Evolutionary conservation across 2,113 vertebrate species (phyloP).

Genomic region (Leucopternis melanops): DNA sequence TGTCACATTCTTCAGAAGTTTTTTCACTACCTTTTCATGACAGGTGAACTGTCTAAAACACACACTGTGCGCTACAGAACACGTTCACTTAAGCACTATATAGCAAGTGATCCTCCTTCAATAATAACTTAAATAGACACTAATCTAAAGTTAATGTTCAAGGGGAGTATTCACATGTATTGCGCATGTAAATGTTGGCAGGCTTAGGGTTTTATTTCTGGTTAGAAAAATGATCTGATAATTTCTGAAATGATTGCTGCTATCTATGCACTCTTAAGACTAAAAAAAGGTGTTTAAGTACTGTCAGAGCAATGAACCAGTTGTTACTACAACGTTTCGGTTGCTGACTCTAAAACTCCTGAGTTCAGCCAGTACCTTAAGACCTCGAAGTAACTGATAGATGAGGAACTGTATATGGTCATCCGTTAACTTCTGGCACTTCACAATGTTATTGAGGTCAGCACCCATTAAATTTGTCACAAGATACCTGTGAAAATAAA

Average conservation of each 20-base stretch:
- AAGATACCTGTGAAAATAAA: conserved; percentile 80
- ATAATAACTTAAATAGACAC: not conserved
- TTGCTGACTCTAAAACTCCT: not conserved
- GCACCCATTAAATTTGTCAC: conserved; percentile 98
- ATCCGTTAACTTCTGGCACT: conserved; percentile 93
- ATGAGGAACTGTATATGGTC: conserved; percentile 98
- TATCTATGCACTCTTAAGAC: not conserved
- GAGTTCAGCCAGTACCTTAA: conserved; percentile 79
- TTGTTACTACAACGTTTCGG: not conserved
- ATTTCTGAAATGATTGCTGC: not conserved
- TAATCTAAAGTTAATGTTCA: not conserved
- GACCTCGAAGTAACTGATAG: conserved; percentile 93
- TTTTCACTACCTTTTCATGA: not conserved
- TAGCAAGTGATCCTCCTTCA: not conserved
- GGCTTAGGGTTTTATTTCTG: not conserved
- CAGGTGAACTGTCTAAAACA: not conserved
- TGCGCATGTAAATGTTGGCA: not conserved
- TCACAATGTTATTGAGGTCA: conserved; percentile 96
- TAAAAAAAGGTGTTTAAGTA: not conserved
- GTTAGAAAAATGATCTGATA: not conserved
- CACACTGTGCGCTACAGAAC: not conserved
- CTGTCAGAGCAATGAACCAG: not conserved
- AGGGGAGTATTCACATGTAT: not conserved
- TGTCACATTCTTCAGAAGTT: not conserved
- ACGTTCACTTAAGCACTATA: not conserved